phyloP scores from a whole-genome alignment of 1,140 invertebrate species.

The Pachypsylla venusta region DNA sequence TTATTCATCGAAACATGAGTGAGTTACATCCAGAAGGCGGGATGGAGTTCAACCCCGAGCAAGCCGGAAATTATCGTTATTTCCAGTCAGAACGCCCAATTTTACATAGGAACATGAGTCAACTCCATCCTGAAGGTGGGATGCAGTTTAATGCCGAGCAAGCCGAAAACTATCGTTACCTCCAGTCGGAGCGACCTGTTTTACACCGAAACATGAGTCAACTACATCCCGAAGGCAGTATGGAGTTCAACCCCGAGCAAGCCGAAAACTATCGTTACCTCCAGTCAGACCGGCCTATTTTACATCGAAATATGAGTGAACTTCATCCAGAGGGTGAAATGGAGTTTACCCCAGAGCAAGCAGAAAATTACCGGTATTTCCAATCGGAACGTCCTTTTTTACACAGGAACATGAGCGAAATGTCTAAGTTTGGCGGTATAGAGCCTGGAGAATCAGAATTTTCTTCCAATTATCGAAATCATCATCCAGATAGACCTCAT shows the following conservation, averaged over 20 bases:
- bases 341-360: background rate
- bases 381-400: background rate
- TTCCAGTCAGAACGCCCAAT: background rate
- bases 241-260: background rate
- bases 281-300: background rate
- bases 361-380: background rate
- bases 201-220: background rate
- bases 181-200: background rate
- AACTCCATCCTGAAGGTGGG: too few relatives aligned
- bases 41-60: background rate
- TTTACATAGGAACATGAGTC: background rate
- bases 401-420: background rate
- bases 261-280: background rate
- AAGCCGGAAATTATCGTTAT: background rate
- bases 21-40: background rate
- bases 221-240: background rate
- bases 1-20: background rate
- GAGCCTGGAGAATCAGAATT: background rate
- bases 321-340: background rate
- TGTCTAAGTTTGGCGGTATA: background rate
- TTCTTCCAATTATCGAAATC: background rate
- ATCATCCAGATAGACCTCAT: background rate
- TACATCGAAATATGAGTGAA: background rate
- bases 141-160: too few relatives aligned
- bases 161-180: too few relatives aligned